Evolutionary conservation across 2,888 invertebrate genomes (phyloP).

Genomic region (Drosophila rellima): DNA sequence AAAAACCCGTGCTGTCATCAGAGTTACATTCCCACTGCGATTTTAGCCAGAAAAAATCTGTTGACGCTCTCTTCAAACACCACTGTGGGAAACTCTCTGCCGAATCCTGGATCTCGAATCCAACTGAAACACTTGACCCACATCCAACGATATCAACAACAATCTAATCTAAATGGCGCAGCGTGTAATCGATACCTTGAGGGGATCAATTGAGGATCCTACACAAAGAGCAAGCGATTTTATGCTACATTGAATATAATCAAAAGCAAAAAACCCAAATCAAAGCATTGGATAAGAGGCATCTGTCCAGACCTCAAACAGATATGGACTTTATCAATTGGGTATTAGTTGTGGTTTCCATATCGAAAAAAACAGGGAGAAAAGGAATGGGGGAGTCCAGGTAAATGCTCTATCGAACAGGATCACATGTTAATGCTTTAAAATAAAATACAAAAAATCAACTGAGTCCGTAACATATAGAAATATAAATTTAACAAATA

Average conservation of each 20-base stretch:
- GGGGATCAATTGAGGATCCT: constrained; percentile 39
- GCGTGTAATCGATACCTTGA: constrained; percentile 64
- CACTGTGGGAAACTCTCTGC: constrained; percentile 50
- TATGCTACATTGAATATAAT: constrained; percentile 66
- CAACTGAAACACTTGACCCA: constrained; percentile 69
- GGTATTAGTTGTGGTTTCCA: constrained; percentile 22
- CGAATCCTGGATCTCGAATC: constrained; percentile 1
- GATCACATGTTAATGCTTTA: neutral
- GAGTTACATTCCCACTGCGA: constrained; percentile 14
- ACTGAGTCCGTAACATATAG: neutral
- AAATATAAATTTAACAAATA: neutral
- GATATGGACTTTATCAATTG: constrained; percentile 57
- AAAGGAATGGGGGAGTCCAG: neutral
- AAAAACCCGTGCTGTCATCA: constrained; percentile 48
- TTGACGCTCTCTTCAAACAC: constrained; percentile 19
- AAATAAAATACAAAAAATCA: neutral
- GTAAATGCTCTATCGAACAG: neutral
- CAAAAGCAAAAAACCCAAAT: constrained; percentile 34
- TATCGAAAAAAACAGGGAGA: constrained; percentile 17
- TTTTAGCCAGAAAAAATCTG: constrained; percentile 38
- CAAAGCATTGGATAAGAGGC: constrained; percentile 37
- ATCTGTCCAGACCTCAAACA: constrained; percentile 30
- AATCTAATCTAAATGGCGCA: constrained; percentile 39
- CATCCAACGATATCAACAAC: constrained; percentile 52
- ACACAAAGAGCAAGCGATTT: constrained; percentile 50